A percentile compares a stretch with the other conserved stretches of the same genome.
Evolutionary conservation across 2,888 invertebrate species (phyloP).

Genomic region (Calameuta idolon): DNA sequence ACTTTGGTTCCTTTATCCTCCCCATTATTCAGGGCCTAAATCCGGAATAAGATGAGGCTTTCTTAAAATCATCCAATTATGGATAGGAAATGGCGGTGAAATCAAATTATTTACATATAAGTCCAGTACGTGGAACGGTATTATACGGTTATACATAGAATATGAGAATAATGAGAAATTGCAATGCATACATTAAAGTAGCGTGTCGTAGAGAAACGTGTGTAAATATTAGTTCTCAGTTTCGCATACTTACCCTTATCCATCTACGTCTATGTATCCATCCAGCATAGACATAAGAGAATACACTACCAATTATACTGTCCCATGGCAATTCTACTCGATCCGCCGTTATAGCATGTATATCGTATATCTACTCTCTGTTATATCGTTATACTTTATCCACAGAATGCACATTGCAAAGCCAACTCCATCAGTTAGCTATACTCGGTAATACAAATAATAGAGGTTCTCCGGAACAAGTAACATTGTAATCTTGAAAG

Average conservation of each 20-base stretch:
- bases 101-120: not conserved
- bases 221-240: not conserved
- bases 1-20: not conserved
- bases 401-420: not conserved
- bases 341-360: not conserved
- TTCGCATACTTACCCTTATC: not conserved
- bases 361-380: not conserved
- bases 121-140: not conserved
- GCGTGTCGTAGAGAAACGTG: not conserved
- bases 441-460: not conserved
- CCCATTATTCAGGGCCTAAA: not conserved
- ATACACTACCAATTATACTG: not conserved
- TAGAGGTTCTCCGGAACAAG: not conserved
- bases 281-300: not conserved
- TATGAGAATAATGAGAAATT: not conserved
- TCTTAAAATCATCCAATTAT: not conserved
- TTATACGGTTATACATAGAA: not conserved
- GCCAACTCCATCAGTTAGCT: not conserved
- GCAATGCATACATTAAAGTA: not conserved
- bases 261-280: not conserved
- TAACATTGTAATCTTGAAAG: not conserved
- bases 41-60: not conserved
- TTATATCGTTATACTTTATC: not conserved
- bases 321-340: not conserved
- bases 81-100: not conserved